phyloP scores from a whole-genome alignment of 2,113 vertebrate species.

The Galemys pyrenaicus region DNA sequence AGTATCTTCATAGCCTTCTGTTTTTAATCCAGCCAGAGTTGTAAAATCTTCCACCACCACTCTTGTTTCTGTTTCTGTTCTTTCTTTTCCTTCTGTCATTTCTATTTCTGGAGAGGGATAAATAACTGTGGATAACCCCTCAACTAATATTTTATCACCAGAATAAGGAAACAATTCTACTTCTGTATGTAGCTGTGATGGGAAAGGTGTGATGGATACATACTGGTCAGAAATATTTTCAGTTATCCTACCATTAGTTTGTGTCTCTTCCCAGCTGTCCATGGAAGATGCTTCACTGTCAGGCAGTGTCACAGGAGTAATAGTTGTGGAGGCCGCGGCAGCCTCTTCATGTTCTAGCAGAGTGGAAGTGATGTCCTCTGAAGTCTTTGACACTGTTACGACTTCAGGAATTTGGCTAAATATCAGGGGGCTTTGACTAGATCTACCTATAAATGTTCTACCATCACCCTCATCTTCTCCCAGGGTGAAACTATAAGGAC shows the following conservation, averaged over 20 bases:
- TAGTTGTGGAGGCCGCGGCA: conserved; percentile 35
- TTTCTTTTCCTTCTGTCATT: conserved; percentile 55
- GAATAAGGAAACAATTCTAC: conserved; percentile 35
- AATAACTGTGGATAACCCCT: neutral
- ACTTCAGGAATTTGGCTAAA: conserved; percentile 65
- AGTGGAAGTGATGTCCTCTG: conserved; percentile 54
- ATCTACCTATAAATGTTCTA: conserved; percentile 6
- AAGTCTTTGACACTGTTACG: conserved; percentile 75
- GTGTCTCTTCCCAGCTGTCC: conserved; percentile 62
- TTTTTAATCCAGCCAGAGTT: conserved; percentile 54
- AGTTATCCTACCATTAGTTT: conserved; percentile 2
- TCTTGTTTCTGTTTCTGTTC: conserved; percentile 60
- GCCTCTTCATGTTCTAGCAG: conserved; percentile 49
- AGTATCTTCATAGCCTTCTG: conserved; percentile 36
- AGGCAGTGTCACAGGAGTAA: neutral
- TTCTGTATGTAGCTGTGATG: conserved; percentile 59
- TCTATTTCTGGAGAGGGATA: conserved; percentile 56
- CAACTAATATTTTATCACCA: conserved; percentile 56
- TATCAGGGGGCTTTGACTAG: conserved; percentile 48
- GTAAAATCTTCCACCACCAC: neutral
- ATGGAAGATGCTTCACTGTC: conserved; percentile 8
- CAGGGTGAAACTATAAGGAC: conserved; percentile 56
- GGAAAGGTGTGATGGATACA: conserved; percentile 73
- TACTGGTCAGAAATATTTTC: conserved; percentile 42
- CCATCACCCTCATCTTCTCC: conserved; percentile 71